phyloP scores from a whole-genome alignment of 2,888 invertebrate genomes.

The Boloria euphrosyne region DNA sequence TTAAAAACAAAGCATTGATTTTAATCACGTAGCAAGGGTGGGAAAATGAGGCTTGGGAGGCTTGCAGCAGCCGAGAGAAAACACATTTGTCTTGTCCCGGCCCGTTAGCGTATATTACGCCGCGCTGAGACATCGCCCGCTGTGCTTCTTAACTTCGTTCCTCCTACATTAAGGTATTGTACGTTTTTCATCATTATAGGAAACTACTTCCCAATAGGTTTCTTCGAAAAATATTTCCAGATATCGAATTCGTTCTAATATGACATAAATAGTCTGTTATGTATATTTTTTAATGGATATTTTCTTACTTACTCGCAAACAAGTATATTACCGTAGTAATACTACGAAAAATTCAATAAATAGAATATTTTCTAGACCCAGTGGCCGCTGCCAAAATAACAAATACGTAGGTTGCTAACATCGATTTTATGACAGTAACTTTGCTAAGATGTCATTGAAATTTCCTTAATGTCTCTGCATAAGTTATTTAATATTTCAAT shows the following conservation, averaged over 20 bases:
- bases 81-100: conserved; percentile 81
- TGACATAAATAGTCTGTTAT: no score
- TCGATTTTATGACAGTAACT: conserved; percentile 28
- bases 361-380: no score
- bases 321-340: not conserved
- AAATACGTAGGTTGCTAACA: conserved; percentile 21
- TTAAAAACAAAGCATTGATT: conserved; percentile 61
- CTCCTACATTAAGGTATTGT: conserved; percentile 52
- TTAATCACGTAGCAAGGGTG: conserved; percentile 62
- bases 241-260: not conserved
- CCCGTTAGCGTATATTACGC: conserved; percentile 80
- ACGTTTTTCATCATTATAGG: conserved; percentile 42
- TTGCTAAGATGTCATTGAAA: conserved; percentile 18
- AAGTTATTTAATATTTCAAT: no score
- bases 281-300: no score
- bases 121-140: conserved; percentile 70
- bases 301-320: not conserved
- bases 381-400: conserved; percentile 21
- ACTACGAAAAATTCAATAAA: not conserved
- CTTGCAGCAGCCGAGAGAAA: conserved; percentile 71
- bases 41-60: conserved; percentile 40
- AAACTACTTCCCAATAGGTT: conserved; percentile 30
- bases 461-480: not conserved
- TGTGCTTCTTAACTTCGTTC: conserved; percentile 66
- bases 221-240: conserved; percentile 23